Percentiles rank a stretch among this genome's conserved stretches.
phyloP scores from a whole-genome alignment of 2,113 vertebrate genomes.

The Peromyscus leucopus region DNA sequence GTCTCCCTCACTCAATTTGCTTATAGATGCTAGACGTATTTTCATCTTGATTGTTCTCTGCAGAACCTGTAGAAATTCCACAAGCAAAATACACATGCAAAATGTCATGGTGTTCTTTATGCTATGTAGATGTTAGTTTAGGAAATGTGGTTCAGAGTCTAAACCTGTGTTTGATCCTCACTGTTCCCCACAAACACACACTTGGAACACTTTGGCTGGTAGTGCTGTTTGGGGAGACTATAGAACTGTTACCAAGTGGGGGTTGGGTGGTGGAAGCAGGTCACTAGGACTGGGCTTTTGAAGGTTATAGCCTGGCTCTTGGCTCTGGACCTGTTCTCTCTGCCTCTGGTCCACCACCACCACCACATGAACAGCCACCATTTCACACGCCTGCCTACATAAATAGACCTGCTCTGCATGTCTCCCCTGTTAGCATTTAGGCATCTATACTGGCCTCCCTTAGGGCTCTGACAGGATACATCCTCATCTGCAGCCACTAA shows the following conservation, averaged over 20 bases:
- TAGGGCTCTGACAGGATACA: no score
- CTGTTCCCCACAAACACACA: neutral
- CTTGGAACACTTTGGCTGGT: neutral
- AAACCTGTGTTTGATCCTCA: neutral
- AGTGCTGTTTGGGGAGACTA: neutral
- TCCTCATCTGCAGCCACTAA: no score
- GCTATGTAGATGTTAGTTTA: neutral
- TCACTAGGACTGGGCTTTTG: no score
- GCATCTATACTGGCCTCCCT: no score
- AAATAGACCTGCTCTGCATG: neutral
- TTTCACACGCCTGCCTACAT: neutral
- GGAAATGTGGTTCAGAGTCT: neutral
- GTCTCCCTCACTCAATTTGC: neutral
- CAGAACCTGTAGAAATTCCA: neutral
- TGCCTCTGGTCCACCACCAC: neutral
- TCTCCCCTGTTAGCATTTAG: no score
- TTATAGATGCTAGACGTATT: neutral
- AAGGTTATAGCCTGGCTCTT: neutral
- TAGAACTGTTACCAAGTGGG: neutral
- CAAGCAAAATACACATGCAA: neutral
- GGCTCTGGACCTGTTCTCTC: neutral
- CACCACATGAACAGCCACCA: neutral
- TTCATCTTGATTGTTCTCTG: neutral
- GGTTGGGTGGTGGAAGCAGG: neutral
- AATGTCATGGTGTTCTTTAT: neutral